Base-by-base conservation (phyloP, 2,797 vertebrate genomes). In the Pseudochaenichthys georgianus region DNA sequence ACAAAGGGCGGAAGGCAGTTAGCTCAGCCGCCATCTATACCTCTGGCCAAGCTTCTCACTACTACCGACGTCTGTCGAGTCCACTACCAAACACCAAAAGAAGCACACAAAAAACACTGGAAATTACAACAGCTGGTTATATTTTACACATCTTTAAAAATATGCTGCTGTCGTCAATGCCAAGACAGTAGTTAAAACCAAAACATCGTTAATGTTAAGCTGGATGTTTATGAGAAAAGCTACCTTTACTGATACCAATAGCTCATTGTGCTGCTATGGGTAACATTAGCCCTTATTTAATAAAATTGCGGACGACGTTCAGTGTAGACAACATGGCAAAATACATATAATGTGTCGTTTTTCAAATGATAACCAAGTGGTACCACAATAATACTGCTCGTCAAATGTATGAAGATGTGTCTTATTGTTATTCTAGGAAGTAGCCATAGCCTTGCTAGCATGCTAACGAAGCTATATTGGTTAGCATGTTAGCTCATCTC, bases 1-100 rank as follows among this genome's bases (percentile, higher is more conserved):
- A 92, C 91, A 90, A 89, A 90, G 88, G 89, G 92, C 89, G 91
- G 87, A 90, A 91, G 76, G 81, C 68, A 73, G 68, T 46, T 81
- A 81, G 85, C 82, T 71, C 41, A 55, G 71, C 53, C 54, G 77
- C 80, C 69, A 75, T 74, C 67, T 80, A 77, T 21, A 68, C 68
- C 70, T 60, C 43, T n/a, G 72, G 59, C 57, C 6, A 38, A 61
- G 75, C 69, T 53, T 58, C 62, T 13, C 59, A 63, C 16, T 21
- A 55, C 63, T 72, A 77, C 38, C 38, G 8, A 60, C 15, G 55
- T 42, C 42, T 60, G 64, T 34, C 31, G n/a, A 59, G 4, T 69
- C 19, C 17, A 61, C 45, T 19, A 48, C 2, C 13, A 1, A 48
- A 54, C 15, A 34, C 11, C 19, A 17, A 31, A 13, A 16, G 15